A percentile compares a stretch with the other conserved stretches of the same genome.
These are phyloP conservation scores for Agelaius tricolor DNA, from an alignment of 2,113 vertebrate species.

Conservation along the genomic window DNA sequence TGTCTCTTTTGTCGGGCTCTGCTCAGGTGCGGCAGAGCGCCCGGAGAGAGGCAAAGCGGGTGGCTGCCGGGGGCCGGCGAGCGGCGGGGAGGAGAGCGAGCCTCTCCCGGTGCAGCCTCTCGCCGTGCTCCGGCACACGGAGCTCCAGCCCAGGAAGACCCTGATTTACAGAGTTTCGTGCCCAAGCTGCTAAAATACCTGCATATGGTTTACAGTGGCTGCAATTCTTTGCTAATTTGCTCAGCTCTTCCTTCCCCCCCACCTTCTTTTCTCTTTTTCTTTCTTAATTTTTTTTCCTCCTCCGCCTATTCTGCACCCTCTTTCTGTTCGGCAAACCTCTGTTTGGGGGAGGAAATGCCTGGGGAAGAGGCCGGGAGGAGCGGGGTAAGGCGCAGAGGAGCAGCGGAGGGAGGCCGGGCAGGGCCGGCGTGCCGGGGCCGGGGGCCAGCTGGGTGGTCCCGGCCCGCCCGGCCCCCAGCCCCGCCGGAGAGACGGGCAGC, in stretches of 20 bases:
- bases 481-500: not conserved
- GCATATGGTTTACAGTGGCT: not conserved
- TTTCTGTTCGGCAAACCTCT: not conserved
- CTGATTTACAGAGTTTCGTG: not conserved
- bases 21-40: not conserved
- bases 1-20: not conserved
- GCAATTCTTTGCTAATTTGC: not conserved
- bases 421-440: not conserved
- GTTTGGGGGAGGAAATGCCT: not conserved
- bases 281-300: not conserved
- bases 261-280: not conserved
- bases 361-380: not conserved
- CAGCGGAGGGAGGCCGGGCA: not conserved
- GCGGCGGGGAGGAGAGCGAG: not conserved
- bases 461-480: not conserved
- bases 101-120: not conserved
- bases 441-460: slow-evolving; percentile 34
- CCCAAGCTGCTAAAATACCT: not conserved
- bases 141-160: not conserved
- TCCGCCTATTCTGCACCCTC: not conserved
- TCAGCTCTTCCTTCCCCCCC: not conserved
- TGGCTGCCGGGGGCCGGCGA: not conserved
- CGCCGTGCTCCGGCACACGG: not conserved
- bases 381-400: not conserved
- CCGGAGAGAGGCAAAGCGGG: not conserved